A percentile compares a stretch with the other conserved stretches of the same genome.
Conservation (phyloP, 2,888 invertebrate genomes). For the Lacanobia oleracea region DNA sequence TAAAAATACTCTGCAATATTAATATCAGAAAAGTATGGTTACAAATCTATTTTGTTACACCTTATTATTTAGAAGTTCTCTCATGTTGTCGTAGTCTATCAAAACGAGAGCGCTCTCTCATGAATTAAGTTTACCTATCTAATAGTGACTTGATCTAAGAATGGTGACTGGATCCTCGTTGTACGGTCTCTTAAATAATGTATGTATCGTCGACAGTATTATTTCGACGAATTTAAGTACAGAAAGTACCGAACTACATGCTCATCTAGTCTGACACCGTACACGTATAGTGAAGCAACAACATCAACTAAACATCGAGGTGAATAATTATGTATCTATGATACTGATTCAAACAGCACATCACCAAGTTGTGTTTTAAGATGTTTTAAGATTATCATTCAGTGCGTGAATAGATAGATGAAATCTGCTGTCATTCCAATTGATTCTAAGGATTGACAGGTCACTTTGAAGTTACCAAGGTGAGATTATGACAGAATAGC, state of each 20-base stretch:
- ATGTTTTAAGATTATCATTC: neutral
- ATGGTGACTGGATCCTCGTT: conserved; percentile 67
- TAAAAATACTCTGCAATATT: conserved; percentile 59
- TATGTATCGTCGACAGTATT: conserved; percentile 70
- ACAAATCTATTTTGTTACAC: conserved; percentile 52
- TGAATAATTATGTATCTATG: conserved; percentile 63
- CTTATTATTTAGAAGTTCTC: conserved; percentile 54
- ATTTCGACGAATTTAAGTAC: conserved; percentile 73
- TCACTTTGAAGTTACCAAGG: neutral
- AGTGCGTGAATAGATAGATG: neutral
- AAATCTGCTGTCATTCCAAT: neutral
- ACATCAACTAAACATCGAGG: conserved; percentile 88
- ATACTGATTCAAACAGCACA: conserved; percentile 49
- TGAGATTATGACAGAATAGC: neutral
- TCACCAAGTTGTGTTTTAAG: neutral
- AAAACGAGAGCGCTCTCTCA: conserved; percentile 35
- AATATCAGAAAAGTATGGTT: conserved; percentile 52
- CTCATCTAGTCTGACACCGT: conserved; percentile 81
- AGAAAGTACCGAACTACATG: conserved; percentile 80
- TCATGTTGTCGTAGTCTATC: conserved; percentile 54
- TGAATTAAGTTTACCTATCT: conserved; percentile 52
- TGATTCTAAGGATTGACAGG: neutral
- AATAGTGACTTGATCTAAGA: conserved; percentile 52
- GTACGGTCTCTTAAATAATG: conserved; percentile 74
- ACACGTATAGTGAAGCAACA: conserved; percentile 82